These are phyloP conservation scores for Melanocharis versteri DNA, from an alignment of 2,113 vertebrate species.

Conservation along the genomic window DNA sequence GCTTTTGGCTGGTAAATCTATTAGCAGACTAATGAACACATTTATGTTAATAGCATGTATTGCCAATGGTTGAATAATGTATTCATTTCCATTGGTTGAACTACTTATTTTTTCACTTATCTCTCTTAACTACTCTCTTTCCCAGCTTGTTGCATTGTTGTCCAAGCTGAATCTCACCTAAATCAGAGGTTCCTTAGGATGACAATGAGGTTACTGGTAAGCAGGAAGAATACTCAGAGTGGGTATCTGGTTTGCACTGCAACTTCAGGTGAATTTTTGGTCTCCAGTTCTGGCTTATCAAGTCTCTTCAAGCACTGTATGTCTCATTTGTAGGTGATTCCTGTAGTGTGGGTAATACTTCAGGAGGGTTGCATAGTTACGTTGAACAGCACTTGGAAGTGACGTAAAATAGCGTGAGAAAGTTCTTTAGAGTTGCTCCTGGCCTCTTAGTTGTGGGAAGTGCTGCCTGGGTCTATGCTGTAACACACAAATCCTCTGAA, in stretches of 20 bases:
- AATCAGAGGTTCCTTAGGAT: background rate
- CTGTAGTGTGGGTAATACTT: background rate
- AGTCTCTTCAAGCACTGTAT: background rate
- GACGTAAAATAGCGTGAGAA: rapidly evolving
- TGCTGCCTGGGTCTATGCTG: background rate
- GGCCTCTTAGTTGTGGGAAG: background rate
- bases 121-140: background rate
- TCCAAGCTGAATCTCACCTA: background rate
- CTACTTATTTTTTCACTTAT: background rate
- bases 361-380: rapidly evolving
- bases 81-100: constrained; percentile 7
- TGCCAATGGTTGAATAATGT: background rate
- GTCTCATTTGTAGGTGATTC: background rate
- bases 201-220: background rate
- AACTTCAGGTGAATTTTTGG: background rate
- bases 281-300: background rate
- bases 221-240: background rate
- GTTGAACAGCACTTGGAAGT: rapidly evolving
- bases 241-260: background rate
- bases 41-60: constrained; percentile 21
- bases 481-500: background rate
- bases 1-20: background rate
- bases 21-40: background rate
- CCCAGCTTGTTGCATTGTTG: background rate
- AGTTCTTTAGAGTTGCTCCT: background rate